A percentile compares a stretch with the other conserved stretches of the same genome.
These are phyloP conservation scores for Harpalus rubripes DNA, from an alignment of 2,888 invertebrate species.

Conservation along the genomic window DNA sequence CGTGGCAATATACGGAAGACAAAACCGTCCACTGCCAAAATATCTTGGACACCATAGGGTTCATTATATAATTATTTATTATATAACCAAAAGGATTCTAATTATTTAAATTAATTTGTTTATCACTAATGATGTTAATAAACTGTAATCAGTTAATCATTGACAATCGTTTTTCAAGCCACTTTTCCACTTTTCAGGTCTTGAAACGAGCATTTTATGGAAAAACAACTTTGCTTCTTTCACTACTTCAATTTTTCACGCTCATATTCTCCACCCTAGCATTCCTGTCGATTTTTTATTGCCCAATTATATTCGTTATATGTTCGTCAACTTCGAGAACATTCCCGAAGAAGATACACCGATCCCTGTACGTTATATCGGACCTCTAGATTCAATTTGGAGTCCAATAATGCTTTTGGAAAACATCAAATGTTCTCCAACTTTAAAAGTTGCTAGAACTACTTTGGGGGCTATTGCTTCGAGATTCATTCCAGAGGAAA, in stretches of 20 bases:
- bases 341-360: background rate
- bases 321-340: background rate
- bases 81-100: too few species aligned
- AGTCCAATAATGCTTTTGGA: background rate
- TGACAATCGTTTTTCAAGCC: too few species aligned
- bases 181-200: background rate
- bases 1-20: too few species aligned
- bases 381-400: background rate
- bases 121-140: too few species aligned
- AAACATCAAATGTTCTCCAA: background rate
- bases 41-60: too few species aligned
- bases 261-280: background rate
- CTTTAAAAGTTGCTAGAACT: background rate
- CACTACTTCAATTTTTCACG: background rate
- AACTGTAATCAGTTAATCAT: too few species aligned
- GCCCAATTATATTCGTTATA: background rate
- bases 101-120: too few species aligned
- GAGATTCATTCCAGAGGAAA: background rate
- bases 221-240: conserved; percentile 18
- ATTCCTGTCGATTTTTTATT: background rate
- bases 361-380: background rate
- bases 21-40: too few species aligned
- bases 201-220: conserved; percentile 19
- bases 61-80: too few species aligned
- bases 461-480: background rate